Conservation (phyloP, 2,113 vertebrate species). For the Ochotona curzoniae region DNA sequence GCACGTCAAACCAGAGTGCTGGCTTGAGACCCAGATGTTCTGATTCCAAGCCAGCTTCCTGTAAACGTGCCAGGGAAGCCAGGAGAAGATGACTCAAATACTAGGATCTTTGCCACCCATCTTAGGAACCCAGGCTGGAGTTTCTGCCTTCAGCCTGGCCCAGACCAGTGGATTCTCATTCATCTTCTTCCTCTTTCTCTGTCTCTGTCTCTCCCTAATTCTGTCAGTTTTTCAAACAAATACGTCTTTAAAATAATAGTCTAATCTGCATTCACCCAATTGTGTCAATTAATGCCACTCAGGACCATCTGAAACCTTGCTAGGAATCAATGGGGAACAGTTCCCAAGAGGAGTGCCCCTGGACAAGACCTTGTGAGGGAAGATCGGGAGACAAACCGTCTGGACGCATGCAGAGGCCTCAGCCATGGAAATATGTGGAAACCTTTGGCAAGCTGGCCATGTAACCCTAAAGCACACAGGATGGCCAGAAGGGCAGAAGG, state of each 20-base stretch:
- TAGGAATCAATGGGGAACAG: neutral
- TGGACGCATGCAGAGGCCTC: neutral
- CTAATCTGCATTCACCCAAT: neutral
- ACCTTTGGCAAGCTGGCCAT: neutral
- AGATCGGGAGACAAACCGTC: neutral
- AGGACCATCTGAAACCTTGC: constrained; percentile 1
- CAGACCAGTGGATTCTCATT: too few relatives aligned
- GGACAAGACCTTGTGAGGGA: neutral
- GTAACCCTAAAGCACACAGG: neutral
- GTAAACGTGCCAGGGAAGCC: too few relatives aligned
- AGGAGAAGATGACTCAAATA: too few relatives aligned
- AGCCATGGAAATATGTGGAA: neutral
- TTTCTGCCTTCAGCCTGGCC: too few relatives aligned
- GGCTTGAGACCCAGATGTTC: too few relatives aligned
- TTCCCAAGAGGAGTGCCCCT: neutral
- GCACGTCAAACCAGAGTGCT: too few relatives aligned
- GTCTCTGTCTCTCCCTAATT: too few relatives aligned
- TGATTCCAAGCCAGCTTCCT: too few relatives aligned
- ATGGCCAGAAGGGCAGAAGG: neutral
- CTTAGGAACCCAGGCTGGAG: too few relatives aligned
- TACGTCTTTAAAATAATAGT: neutral
- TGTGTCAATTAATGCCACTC: constrained; percentile 42
- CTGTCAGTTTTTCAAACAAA: too few relatives aligned
- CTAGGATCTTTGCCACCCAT: too few relatives aligned
- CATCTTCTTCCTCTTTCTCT: too few relatives aligned